phyloP scores from a whole-genome alignment of 2,113 vertebrate genomes.

The Vombatus ursinus region DNA sequence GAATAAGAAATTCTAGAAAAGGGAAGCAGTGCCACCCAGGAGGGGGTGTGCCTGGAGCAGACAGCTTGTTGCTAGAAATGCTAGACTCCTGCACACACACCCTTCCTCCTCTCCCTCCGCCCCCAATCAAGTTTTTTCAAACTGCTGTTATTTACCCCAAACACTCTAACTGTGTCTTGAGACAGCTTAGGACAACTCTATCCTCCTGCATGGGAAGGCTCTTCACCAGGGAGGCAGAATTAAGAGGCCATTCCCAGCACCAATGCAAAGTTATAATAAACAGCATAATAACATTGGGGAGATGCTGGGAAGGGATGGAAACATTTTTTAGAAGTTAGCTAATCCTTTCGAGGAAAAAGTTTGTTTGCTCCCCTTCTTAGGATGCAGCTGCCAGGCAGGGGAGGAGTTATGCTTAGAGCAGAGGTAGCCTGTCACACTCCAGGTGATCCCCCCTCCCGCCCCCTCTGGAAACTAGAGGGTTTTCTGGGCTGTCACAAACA shows the following conservation, averaged over 20 bases:
- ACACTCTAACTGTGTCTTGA: neutral
- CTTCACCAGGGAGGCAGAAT: neutral
- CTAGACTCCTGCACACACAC: neutral
- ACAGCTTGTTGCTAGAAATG: neutral
- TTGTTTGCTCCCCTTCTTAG: neutral
- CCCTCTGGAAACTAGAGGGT: neutral
- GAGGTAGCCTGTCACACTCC: neutral
- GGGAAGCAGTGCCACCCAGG: neutral
- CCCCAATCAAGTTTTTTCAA: neutral
- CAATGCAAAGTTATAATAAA: neutral
- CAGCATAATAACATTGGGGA: neutral
- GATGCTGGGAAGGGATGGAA: neutral
- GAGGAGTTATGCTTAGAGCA: neutral
- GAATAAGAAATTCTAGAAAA: neutral
- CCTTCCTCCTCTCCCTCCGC: neutral
- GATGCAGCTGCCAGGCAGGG: neutral
- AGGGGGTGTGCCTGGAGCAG: neutral
- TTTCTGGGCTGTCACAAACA: neutral
- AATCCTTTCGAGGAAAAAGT: neutral
- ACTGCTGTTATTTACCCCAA: neutral
- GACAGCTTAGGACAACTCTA: neutral
- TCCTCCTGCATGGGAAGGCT: neutral
- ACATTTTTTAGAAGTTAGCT: neutral
- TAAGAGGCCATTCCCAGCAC: neutral
- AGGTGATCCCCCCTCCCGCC: neutral